phyloP scores from a whole-genome alignment of 35 echinoderm and acorn worm genomes.

The Strongylocentrotus purpuratus region DNA sequence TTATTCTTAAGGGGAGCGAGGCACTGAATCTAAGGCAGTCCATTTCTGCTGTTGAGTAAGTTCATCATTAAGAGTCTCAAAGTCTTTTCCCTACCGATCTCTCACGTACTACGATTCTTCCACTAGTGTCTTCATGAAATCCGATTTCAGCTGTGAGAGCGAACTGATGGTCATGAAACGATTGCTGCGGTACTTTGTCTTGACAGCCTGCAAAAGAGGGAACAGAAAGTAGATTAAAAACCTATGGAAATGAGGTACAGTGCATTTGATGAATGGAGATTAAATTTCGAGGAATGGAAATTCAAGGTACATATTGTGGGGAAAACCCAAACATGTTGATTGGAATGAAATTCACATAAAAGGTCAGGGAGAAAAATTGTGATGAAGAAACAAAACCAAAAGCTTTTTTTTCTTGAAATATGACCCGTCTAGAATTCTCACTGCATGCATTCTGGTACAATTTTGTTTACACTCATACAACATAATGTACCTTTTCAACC shows the following conservation, averaged over 20 bases:
- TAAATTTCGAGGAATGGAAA: background rate
- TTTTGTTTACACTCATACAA: too few relatives aligned
- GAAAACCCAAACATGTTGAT: background rate
- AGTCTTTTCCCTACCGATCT: background rate
- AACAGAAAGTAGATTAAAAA: background rate
- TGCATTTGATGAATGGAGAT: too few relatives aligned
- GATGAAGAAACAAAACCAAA: too few relatives aligned
- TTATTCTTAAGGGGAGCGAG: background rate
- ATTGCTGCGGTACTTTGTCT: conserved; percentile 87
- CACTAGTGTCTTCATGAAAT: conserved; percentile 37
- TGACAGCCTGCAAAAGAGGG: conserved; percentile 70
- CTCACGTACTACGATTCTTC: conserved; percentile 9
- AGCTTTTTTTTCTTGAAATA: too few relatives aligned
- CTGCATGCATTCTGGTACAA: too few relatives aligned
- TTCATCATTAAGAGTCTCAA: background rate
- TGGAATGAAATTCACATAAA: too few relatives aligned
- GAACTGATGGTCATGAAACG: conserved; percentile 95
- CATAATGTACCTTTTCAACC: too few relatives aligned
- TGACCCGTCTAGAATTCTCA: too few relatives aligned
- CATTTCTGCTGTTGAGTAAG: background rate
- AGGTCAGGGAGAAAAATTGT: too few relatives aligned
- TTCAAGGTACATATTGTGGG: background rate
- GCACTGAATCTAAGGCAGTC: background rate
- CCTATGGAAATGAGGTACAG: background rate
- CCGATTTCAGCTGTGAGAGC: conserved; percentile 66